Evolutionary conservation across 2,113 vertebrate species (phyloP).

Genomic region (Daubentonia madagascariensis): DNA sequence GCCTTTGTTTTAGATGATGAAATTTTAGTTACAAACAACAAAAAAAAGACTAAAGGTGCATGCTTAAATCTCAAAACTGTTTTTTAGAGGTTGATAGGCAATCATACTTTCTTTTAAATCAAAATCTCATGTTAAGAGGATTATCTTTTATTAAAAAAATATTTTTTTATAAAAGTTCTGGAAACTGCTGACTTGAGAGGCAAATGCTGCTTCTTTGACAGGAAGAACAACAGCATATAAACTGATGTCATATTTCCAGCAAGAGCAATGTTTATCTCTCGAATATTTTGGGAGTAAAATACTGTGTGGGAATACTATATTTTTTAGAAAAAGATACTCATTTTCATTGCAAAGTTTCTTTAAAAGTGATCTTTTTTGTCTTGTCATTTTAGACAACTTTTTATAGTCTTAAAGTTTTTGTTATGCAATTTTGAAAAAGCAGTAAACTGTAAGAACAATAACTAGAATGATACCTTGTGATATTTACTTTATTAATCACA

Average conservation of each 20-base stretch:
- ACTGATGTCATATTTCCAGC: not conserved
- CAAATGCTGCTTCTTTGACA: not conserved
- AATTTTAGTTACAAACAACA: conserved; percentile 18
- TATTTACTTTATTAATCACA: not conserved
- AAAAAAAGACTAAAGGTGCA: not conserved
- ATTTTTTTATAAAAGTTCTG: not conserved
- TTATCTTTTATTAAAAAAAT: not conserved
- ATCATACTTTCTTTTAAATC: not conserved
- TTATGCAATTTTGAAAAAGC: not conserved
- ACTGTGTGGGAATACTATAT: not conserved
- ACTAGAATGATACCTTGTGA: not conserved
- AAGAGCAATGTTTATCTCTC: not conserved
- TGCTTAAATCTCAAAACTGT: not conserved
- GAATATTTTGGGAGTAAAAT: not conserved
- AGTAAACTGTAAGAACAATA: not conserved
- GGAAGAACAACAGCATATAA: not conserved
- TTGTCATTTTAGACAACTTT: not conserved
- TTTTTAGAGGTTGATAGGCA: not conserved
- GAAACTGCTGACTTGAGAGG: not conserved
- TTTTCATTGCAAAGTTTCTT: not conserved
- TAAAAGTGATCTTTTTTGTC: not conserved
- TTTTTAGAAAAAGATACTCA: not conserved
- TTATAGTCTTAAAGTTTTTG: not conserved
- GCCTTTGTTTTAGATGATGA: not conserved
- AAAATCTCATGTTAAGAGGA: not conserved